Evolutionary conservation across 2,888 invertebrate species (phyloP).

Genomic region (Biston betularia): DNA sequence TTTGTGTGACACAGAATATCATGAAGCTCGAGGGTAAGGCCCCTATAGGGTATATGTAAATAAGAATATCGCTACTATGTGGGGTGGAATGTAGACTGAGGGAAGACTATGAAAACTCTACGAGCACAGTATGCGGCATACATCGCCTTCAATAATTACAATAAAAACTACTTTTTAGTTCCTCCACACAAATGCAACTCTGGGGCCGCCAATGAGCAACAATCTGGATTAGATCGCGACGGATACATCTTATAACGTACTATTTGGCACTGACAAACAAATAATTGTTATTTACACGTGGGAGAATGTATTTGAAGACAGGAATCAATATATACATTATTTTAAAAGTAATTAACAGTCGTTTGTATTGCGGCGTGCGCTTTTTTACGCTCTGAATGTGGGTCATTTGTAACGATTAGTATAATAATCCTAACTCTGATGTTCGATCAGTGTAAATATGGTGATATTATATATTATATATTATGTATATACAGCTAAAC

Average conservation of each 20-base stretch:
- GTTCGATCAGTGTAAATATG: not conserved
- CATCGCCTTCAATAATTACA: not conserved
- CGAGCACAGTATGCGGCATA: constrained; percentile 6
- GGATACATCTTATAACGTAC: constrained; percentile 50
- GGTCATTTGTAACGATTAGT: not conserved
- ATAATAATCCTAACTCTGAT: not conserved
- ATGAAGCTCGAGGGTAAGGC: not conserved
- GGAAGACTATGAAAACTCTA: constrained; percentile 19
- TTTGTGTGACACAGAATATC: not conserved
- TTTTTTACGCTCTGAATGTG: not conserved
- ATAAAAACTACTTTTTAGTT: constrained; percentile 16
- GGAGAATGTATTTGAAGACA: constrained; percentile 9
- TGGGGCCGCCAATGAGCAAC: constrained; percentile 32
- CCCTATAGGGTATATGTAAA: constrained; percentile 1
- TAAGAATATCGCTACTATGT: constrained; percentile 4
- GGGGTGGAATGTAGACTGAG: constrained; percentile 24
- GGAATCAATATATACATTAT: constrained; percentile 5
- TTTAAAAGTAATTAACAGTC: not conserved
- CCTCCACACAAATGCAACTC: constrained; percentile 17
- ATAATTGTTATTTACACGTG: constrained; percentile 32
- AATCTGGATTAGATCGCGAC: constrained; percentile 14
- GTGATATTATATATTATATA: too few species aligned
- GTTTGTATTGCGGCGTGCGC: not conserved
- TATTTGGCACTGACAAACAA: constrained; percentile 66
- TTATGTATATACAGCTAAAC: too few species aligned